phyloP scores from a whole-genome alignment of 2,113 vertebrate genomes.

The Gavialis gangeticus region DNA sequence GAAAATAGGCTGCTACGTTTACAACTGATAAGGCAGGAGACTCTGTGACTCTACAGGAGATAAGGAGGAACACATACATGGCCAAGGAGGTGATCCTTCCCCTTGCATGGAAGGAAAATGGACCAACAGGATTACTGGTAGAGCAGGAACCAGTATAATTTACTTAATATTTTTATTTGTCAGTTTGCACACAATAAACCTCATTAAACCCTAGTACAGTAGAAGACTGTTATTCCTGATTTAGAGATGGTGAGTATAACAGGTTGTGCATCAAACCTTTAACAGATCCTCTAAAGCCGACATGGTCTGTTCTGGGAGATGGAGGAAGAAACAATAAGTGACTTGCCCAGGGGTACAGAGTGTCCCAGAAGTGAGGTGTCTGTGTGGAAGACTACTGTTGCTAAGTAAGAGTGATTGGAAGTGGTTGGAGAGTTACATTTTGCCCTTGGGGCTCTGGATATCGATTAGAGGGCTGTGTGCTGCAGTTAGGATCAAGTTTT shows the following conservation, averaged over 20 bases:
- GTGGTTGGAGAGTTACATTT: not conserved
- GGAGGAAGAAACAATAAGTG: not conserved
- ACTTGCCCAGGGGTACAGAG: not conserved
- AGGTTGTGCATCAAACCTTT: not conserved
- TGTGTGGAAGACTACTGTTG: not conserved
- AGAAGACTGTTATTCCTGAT: not conserved
- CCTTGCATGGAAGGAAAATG: too few relatives aligned
- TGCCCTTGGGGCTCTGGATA: accelerated
- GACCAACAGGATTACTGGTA: too few relatives aligned
- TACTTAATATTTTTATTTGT: too few relatives aligned
- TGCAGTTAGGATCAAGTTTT: not conserved
- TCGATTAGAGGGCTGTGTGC: not conserved
- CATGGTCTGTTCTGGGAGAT: not conserved
- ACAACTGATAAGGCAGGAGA: too few relatives aligned
- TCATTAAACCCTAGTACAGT: not conserved
- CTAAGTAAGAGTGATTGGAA: not conserved
- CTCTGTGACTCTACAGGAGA: too few relatives aligned
- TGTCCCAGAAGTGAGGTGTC: not conserved
- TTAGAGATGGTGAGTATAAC: not conserved
- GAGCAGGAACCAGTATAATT: too few relatives aligned
- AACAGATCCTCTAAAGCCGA: not conserved
- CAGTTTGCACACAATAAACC: not conserved
- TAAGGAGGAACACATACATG: too few relatives aligned
- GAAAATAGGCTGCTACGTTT: too few relatives aligned
- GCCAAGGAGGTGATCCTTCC: too few relatives aligned